These are phyloP conservation scores for Cettia cetti DNA, from an alignment of 2,113 vertebrate species.

Conservation along the genomic window DNA sequence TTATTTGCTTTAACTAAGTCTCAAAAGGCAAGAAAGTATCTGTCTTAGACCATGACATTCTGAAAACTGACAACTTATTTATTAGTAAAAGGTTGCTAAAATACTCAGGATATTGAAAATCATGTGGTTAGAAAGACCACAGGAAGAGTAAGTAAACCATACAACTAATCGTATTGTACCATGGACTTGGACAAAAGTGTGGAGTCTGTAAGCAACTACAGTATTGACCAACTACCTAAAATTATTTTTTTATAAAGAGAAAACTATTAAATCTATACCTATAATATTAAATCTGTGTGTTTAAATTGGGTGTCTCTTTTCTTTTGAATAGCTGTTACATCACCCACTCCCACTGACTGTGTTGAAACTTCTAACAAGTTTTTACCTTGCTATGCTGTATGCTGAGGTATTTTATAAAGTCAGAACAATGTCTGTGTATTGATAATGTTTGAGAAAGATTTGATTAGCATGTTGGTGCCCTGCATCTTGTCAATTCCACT, in stretches of 20 bases:
- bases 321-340: not conserved
- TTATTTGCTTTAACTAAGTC: not conserved
- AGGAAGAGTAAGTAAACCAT: not conserved
- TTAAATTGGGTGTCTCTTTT: not conserved
- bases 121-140: not conserved
- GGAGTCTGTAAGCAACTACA: not conserved
- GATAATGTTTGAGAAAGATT: not conserved
- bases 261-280: not conserved
- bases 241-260: not conserved
- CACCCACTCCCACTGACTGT: not conserved
- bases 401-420: not conserved
- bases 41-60: not conserved
- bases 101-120: not conserved
- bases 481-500: not conserved
- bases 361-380: not conserved
- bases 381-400: not conserved
- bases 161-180: not conserved
- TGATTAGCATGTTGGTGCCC: not conserved
- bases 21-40: not conserved
- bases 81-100: not conserved
- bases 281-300: not conserved
- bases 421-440: not conserved
- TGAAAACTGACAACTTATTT: not conserved
- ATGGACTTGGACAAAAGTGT: not conserved
- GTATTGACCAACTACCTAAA: not conserved